Conservation (phyloP, 1,140 invertebrate genomes). For the Conus betulinus region DNA sequence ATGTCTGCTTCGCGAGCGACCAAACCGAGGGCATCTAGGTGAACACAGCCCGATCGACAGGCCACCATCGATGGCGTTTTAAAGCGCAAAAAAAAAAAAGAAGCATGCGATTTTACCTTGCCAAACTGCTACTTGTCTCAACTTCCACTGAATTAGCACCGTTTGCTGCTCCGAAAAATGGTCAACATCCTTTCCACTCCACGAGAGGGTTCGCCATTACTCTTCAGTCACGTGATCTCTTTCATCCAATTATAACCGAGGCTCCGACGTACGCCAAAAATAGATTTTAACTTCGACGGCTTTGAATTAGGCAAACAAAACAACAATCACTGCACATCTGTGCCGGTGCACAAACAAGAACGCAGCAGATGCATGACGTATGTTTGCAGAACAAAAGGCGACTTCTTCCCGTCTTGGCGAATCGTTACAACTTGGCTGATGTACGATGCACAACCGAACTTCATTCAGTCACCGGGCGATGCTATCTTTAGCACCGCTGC, state of each 20-base stretch:
- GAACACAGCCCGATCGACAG: neutral
- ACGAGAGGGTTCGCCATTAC: constrained; percentile 46
- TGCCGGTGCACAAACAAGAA: neutral
- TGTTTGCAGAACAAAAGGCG: neutral
- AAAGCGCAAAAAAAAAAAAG: constrained; percentile 4
- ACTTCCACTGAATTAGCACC: constrained; percentile 20
- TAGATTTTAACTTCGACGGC: constrained; percentile 38
- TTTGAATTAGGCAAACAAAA: constrained; percentile 27
- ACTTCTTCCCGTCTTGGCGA: neutral
- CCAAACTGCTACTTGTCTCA: neutral
- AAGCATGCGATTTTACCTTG: constrained; percentile 24
- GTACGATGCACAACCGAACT: neutral
- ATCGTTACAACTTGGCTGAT: neutral
- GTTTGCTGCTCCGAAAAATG: constrained; percentile 19
- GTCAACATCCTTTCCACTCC: constrained; percentile 23
- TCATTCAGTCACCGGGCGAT: constrained; percentile 17
- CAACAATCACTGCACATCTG: constrained; percentile 31
- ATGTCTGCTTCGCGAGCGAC: constrained; percentile 20
- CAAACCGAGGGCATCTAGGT: constrained; percentile 17
- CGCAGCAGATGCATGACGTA: neutral
- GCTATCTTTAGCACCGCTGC: constrained; percentile 30
- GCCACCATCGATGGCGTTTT: neutral
- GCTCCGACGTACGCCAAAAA: constrained; percentile 37
- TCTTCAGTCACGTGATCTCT: constrained; percentile 43
- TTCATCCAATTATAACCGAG: constrained; percentile 46